phyloP scores from a whole-genome alignment of 2,113 vertebrate species.

The Scalopus aquaticus region DNA sequence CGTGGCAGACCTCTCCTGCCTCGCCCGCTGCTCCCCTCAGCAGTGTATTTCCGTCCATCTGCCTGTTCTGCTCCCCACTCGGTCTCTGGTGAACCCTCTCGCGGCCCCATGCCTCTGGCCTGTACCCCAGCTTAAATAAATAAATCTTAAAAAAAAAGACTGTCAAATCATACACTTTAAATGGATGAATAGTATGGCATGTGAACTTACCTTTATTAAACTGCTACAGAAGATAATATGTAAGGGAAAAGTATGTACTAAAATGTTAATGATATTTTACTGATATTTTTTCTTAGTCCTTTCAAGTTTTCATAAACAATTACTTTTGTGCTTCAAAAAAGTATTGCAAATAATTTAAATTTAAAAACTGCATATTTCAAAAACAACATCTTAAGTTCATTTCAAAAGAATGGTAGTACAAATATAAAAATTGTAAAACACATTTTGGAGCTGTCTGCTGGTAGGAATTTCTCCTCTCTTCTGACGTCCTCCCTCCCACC shows the following conservation, averaged over 20 bases:
- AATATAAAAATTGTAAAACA: not conserved
- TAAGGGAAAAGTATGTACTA: not conserved
- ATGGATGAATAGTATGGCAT: not conserved
- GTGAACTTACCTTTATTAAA: not conserved
- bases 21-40: too few species aligned
- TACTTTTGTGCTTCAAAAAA: not conserved
- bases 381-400: not conserved
- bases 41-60: too few species aligned
- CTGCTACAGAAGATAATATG: not conserved
- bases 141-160: too few species aligned
- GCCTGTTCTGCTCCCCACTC: too few species aligned
- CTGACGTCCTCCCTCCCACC: not conserved
- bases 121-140: too few species aligned
- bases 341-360: not conserved
- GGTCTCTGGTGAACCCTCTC: too few species aligned
- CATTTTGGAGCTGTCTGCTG: not conserved
- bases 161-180: not conserved
- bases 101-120: too few species aligned
- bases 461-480: not conserved
- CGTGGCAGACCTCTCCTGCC: too few species aligned
- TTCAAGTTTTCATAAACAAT: conserved; percentile 11
- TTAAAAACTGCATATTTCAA: not conserved
- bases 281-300: not conserved
- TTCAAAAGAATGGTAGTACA: not conserved
- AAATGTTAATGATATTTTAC: not conserved